Base-by-base conservation (phyloP, 2,888 invertebrate genomes). In the Thecocarcelia acutangulata region DNA sequence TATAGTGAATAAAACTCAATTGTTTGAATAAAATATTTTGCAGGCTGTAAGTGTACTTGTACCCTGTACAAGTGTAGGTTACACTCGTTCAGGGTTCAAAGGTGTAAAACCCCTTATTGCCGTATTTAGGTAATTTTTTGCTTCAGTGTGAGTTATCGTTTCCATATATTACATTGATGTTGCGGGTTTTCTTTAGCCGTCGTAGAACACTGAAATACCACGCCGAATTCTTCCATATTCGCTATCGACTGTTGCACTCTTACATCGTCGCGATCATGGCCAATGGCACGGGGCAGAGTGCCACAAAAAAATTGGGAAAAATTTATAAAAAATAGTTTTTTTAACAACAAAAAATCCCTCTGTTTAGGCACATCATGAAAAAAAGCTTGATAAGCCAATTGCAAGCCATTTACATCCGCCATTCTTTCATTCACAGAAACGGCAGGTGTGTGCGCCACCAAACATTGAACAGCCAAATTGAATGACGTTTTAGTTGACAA, bases 231-330 rank as follows among this genome's bases (percentile, higher is more conserved):
- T 61, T 81, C 84, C 80, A 87, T 83, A 85, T 88, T 86, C 21
- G 33, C 72, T 12, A 85, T 84, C 21, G 85, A 83, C n/a, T 84
- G 85, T 76, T 83, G 85, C 54, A 87, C 88, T 33, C 88, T 84
- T 59, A 87, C 84, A 84, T 88, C 85, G 64, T 88, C 88, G 56
- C 85, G 85, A 80, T 88, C 88, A 69, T 88, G 88, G 46, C 64
- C 86, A 64, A 87, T 85, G 13, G 87, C 84, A 8, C 68, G 82
- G 0, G 88, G 88, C 58, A 88, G 58, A 13, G 80, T 78, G 8
- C 88, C 88, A 63, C 89, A 88, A 66, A 88, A 88, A 75, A 88
- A 88, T 81, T 88, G 88, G 0, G 89, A 87, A 68, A 88, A 88
- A 84, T 83, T 87, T 48, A 87, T 61, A 66, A 86, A 87, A 77